Evolutionary conservation across 2,888 invertebrate species (phyloP), one percentile per base, ranked within the genome.

Genomic region (Cremastobaeus sp.): DNA sequence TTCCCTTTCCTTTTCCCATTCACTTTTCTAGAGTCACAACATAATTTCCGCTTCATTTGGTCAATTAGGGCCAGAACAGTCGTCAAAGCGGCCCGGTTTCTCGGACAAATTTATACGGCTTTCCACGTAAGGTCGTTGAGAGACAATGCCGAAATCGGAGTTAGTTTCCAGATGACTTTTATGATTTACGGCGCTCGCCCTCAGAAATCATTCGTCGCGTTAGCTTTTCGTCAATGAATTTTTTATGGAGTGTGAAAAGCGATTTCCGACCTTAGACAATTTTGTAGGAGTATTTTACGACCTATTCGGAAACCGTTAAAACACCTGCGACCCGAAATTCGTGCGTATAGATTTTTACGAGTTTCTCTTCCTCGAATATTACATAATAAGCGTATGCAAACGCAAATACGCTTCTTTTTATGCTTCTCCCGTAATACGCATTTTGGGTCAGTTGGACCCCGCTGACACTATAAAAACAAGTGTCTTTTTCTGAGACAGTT

Each of bases 1-100:
- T 47, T 47, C 50, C 50, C 28, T 34, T 47, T 48, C 17, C 41
- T 8, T 20, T 41, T 54, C 50, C 30, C 41, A 28, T 25, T n/a
- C 45, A 37, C 30, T 69, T 54, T 57, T 20, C 50, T 30, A 2
- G 30, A 70, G 54, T 62, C 69, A 62, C 32, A 62, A 62, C 69
- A 62, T 50, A 30, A 45, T 45, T 18, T 32, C 8, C 21, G 50
- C 65, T 39, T 37, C 47, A 14, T 48, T 55, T 48, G n/a, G 28
- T 5, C 12, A 30, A 37, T 54, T 47, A 28, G 6, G 20, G 41
- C 30, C 28, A n/a, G 28, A 43, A 32, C 25, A 8, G 3, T 25
- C 25, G 25, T 25, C 9, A 5, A n/a, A 32, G 11, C 32, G 32
- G 11, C 32, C 3, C 32, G 4, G n/a, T n/a, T n/a, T n/a, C 11